Base-by-base conservation (phyloP, 2,888 invertebrate genomes). In the Eucera pruinosa region DNA sequence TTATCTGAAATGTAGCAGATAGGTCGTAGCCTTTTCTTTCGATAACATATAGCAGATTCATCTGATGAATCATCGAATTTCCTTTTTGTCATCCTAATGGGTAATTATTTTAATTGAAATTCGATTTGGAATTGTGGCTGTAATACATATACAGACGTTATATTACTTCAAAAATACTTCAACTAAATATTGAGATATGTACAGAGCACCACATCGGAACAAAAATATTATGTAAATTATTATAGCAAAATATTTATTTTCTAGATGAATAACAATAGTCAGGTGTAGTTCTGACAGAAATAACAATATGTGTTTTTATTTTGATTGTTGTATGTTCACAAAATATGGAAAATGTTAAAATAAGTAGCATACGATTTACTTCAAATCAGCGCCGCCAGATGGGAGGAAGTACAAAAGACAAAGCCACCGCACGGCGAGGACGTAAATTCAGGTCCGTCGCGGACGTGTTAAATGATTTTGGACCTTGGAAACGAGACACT, bases 181-280 rank as follows among this genome's bases (percentile, higher is more conserved):
- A 50, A 50, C 7, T 52, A 52, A 52, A 52, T 52, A 30, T 33
- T 52, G 52, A 33, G 30, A 33, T 52, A 33, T 52, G 18, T 52
- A 52, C 30, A 52, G 30, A 50, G 6, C 25, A n/a, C 2, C n/a
- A 27, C 27, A 2, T 30, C 27, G 18, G 48, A 48, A 25, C 6
- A 50, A 30, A 50, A 50, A 50, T 50, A n/a, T 52, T 30, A 33
- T 33, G 30, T 33, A 52, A 52, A 33, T 52, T 52, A 11, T 52
- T 52, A 33, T 30, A 52, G 18, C 3, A 52, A 5, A 52, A 52
- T 52, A 30, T 33, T 52, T 52, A 33, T 9, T n/a, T 18, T 33
- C 18, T 52, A 15, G 30, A 18, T 9, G 4, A 52, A 11, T 18
- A 52, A 52, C 18, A 52, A 52, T 27, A 50, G 9, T 18, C 30